Conservation (phyloP, 2,113 vertebrate genomes). For the Syrrhaptes paradoxus region DNA sequence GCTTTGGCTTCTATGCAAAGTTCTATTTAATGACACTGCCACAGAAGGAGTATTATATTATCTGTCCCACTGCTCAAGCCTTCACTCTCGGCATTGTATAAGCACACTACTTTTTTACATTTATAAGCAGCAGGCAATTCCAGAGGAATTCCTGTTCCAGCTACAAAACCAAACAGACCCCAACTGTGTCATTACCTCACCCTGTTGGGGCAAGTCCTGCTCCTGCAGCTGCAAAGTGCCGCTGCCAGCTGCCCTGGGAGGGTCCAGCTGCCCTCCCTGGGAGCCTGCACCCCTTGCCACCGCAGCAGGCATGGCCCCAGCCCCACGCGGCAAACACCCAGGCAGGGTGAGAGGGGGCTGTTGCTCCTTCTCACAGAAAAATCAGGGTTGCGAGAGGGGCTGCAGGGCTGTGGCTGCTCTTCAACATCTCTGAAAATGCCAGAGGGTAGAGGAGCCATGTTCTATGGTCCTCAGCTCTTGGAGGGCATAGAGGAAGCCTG, state of each 20-base stretch:
- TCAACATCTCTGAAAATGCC: background rate
- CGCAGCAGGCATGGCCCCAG: background rate
- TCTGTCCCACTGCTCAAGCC: slow-evolving; percentile 51
- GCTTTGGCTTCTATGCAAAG: slow-evolving; percentile 64
- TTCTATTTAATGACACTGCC: slow-evolving; percentile 67
- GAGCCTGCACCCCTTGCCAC: background rate
- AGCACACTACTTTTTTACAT: slow-evolving; percentile 44
- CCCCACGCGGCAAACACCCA: rapidly evolving
- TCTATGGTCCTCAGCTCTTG: rapidly evolving
- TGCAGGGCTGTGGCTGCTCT: background rate
- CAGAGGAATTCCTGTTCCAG: slow-evolving; percentile 59
- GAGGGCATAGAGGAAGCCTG: background rate
- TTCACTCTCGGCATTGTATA: slow-evolving; percentile 32
- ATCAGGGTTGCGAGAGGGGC: rapidly evolving
- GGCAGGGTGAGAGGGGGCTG: rapidly evolving
- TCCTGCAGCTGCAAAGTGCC: slow-evolving; percentile 35
- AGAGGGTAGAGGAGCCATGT: background rate
- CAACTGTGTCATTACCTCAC: slow-evolving; percentile 57
- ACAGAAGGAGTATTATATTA: slow-evolving; percentile 70
- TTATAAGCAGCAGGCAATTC: slow-evolving; percentile 8
- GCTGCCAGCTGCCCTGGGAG: slow-evolving; percentile 1
- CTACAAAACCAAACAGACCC: slow-evolving; percentile 36
- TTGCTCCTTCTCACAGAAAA: background rate
- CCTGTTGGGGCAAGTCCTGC: background rate
- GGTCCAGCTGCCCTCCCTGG: background rate